phyloP scores from a whole-genome alignment of 2,797 vertebrate species.

The Smutsia temminckii region DNA sequence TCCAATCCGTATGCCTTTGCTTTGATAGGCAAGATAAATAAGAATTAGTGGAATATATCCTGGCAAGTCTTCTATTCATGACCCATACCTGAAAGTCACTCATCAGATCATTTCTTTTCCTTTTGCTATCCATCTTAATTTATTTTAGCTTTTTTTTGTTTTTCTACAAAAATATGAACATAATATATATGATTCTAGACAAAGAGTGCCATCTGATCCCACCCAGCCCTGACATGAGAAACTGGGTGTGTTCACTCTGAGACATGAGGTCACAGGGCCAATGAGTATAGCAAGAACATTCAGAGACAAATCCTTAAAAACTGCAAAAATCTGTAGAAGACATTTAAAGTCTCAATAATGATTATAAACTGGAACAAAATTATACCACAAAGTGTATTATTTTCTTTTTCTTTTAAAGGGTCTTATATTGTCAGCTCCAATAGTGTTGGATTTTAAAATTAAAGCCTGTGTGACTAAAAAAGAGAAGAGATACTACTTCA shows the following conservation, averaged over 20 bases:
- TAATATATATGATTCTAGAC: not conserved
- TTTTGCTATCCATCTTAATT: not conserved
- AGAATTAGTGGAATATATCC: not conserved
- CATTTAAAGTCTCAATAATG: not conserved
- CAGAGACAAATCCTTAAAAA: not conserved
- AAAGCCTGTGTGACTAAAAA: slow-evolving; percentile 8
- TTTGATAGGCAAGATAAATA: not conserved
- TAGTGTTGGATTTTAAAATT: not conserved
- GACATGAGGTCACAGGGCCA: not conserved
- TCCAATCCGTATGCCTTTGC: not conserved
- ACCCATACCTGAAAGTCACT: not conserved
- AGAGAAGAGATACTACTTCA: slow-evolving; percentile 2
- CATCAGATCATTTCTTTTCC: not conserved
- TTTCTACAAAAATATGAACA: not conserved
- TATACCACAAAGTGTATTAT: not conserved
- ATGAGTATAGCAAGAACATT: not conserved
- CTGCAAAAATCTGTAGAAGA: not conserved
- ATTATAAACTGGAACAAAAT: slow-evolving; percentile 46
- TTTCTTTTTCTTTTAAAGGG: not conserved
- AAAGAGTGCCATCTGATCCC: not conserved
- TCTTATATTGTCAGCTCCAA: not conserved
- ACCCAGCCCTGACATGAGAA: not conserved
- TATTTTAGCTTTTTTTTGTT: not conserved
- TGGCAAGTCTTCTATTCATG: not conserved
- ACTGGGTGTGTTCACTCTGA: not conserved